Base-by-base conservation (phyloP, 2,888 invertebrate species). In the Ypsolopha scabrella region DNA sequence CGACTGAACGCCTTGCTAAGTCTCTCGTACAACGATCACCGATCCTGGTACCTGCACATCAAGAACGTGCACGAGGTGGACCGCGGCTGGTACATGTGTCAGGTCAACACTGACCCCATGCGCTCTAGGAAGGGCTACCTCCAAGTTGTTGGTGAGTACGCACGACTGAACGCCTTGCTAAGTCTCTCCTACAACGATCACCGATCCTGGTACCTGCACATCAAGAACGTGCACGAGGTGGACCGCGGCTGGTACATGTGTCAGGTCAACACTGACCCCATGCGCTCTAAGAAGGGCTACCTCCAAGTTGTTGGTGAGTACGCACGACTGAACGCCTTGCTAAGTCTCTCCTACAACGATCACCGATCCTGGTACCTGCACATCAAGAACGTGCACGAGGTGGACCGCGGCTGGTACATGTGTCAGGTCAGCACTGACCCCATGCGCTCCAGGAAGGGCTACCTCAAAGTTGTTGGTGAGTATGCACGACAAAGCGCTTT, bases 161-260 rank as follows among this genome's bases (percentile, higher is more conserved):
- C 8, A 1, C 43, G 24, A 24, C 24, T 3, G 24, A 24, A 4
- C 4, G 4, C 24, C 24, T 24, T 24, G 24, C 24, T 4, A 24
- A 93, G 93, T 53, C 85, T 96, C 57, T 92, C 94, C 49, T 94
- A 92, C 86, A 95, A 94, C 78, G 95, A 96, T 80, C 95, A 95
- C 74, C 91, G 95, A 53, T 95, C 95, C 49, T 96, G 95, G 95
- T 95, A 93, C 78, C 89, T 97, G 55, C 96, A 24, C 4, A 24
- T 24, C 24, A 24, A 24, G 76, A 92, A 92, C 68, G 95, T 94
- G 38, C 93, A 95, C 70, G 95, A 96, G 75, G 90, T 90, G 41
- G 96, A 96, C 80, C 90, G 95, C 6, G 96, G 96, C 53, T 96
- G 94, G 95, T 96, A 90, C 68, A 95, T 95, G 95, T 95, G 95